Evolutionary conservation across 2,113 vertebrate species (phyloP), one percentile per base, ranked within the genome.

Genomic region (Mesocricetus auratus): DNA sequence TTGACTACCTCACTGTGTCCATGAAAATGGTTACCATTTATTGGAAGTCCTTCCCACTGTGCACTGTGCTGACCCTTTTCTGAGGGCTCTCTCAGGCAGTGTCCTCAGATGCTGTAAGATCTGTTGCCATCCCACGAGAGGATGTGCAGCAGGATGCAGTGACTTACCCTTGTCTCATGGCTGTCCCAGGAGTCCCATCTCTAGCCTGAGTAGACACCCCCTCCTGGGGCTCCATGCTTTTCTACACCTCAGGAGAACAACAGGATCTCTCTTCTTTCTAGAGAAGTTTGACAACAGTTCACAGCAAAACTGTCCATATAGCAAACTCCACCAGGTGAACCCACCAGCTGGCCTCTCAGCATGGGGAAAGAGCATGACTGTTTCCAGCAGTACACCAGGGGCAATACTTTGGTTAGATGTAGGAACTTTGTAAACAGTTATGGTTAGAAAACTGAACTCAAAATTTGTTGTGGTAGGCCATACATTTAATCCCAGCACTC

Each of bases 291-390:
- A 6, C 17, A 68, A 50, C 5, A 33, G 58, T 24, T 87, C 15
- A 69, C 11, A 45, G 22, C 1, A 7, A 74, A 66, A 36, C 75
- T 36, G 10, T 24, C 69, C 81, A 66, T 0, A 0, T 45, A 16
- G 71, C 12, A 10, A 39, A 29, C 12, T 39, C 78, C 7, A 1
- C 42, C 33, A 4, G 4, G 4, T 68, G 58, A 58, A 36, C n/a
- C 91, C 47, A 31, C 79, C 13, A 85, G 29, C n/a, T 26, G n/a
- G 42, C 22, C 45, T 53, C 33, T 60, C 53, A 66, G 33, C 9
- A 1, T 58, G 2, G 9, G 12, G 31, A 71, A 60, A 92, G 21
- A 86, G 17, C 24, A 26, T 36, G 29, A 13, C 73, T 33, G 22
- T 81, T 75, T 33, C 29, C 47, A 60, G n/a, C 26, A 22, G 73